These are phyloP conservation scores for Aldabrachelys gigantea DNA, from an alignment of 2,113 vertebrate genomes.

Conservation along the genomic window DNA sequence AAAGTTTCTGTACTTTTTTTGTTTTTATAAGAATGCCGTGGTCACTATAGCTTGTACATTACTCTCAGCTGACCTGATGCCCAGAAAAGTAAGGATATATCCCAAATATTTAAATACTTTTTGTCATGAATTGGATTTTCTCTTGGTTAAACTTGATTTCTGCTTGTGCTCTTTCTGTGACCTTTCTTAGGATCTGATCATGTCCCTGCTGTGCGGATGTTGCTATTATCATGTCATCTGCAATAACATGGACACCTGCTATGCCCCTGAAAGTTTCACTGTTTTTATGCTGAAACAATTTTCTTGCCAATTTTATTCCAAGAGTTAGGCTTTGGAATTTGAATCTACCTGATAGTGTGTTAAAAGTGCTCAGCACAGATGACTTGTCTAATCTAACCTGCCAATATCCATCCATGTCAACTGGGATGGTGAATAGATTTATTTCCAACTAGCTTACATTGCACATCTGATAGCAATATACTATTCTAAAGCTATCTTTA, in stretches of 20 bases:
- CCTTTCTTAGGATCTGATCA: slow-evolving; percentile 52
- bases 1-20: not conserved
- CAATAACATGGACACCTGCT: slow-evolving; percentile 60
- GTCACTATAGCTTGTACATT: not conserved
- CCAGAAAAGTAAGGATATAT: not conserved
- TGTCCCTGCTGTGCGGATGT: slow-evolving; percentile 53
- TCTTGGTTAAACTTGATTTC: slow-evolving; percentile 56
- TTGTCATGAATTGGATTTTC: slow-evolving; percentile 39
- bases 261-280: slow-evolving; percentile 58
- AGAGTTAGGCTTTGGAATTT: slow-evolving; percentile 56
- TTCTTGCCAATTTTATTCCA: slow-evolving; percentile 60
- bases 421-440: slow-evolving; percentile 57
- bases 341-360: slow-evolving; percentile 70
- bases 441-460: slow-evolving; percentile 46
- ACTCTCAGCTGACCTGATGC: not conserved
- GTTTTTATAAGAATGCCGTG: not conserved
- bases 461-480: slow-evolving; percentile 50
- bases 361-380: slow-evolving; percentile 66
- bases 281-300: slow-evolving; percentile 67
- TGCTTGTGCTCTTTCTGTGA: slow-evolving; percentile 60
- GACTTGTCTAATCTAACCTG: slow-evolving; percentile 72
- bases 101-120: not conserved
- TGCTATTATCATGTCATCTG: slow-evolving; percentile 63
- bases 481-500: slow-evolving; percentile 41
- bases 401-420: slow-evolving; percentile 69